phyloP scores from a whole-genome alignment of 2,797 vertebrate species.

The Scolopax bukidnonensis region DNA sequence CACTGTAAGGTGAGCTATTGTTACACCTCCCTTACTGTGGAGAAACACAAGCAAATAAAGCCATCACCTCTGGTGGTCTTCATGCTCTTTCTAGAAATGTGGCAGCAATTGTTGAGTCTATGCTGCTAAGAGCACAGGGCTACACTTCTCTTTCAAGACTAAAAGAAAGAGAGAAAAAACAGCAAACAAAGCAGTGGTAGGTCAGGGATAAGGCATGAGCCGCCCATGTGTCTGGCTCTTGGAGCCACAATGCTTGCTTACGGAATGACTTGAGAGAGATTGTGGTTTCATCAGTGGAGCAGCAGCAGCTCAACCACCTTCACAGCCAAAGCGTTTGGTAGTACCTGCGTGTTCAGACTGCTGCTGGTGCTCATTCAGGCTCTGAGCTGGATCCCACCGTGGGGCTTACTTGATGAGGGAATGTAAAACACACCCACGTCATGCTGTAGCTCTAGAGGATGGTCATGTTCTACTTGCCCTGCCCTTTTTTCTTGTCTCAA shows the following conservation, averaged over 20 bases:
- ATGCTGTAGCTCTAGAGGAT: background rate
- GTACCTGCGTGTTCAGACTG: background rate
- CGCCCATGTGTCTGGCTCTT: background rate
- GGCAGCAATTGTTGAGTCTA: background rate
- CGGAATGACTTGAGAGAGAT: background rate
- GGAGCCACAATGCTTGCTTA: background rate
- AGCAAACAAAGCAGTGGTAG: background rate
- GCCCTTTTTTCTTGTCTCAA: background rate
- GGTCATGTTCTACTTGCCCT: background rate
- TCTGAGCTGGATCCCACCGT: background rate
- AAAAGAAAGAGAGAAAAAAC: background rate
- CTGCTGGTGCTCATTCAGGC: background rate
- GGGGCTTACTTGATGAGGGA: background rate
- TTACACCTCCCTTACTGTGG: background rate
- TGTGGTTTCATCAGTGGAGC: background rate
- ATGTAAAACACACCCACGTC: fast-evolving
- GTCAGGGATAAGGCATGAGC: background rate
- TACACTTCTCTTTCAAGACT: background rate
- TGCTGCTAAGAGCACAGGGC: background rate
- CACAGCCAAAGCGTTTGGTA: background rate
- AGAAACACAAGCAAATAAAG: background rate
- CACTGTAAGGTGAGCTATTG: background rate
- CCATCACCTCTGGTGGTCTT: background rate
- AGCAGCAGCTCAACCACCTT: background rate
- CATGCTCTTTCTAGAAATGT: background rate